These are phyloP conservation scores for Smithornis capensis DNA, from an alignment of 2,113 vertebrate species.

Conservation along the genomic window DNA sequence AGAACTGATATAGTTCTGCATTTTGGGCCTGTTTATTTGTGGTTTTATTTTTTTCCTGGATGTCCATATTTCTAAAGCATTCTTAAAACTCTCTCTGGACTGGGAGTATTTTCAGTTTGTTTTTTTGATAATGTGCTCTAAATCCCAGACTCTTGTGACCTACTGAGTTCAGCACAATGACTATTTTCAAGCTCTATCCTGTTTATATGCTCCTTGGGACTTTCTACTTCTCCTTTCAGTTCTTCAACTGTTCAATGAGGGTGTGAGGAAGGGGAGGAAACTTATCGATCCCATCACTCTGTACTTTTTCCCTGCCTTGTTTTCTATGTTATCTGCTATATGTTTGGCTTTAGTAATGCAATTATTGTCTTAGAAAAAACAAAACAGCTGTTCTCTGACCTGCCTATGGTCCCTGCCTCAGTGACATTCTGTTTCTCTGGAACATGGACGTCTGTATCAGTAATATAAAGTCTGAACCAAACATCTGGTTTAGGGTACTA, in stretches of 20 bases:
- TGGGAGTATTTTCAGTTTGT: background rate
- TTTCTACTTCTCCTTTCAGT: background rate
- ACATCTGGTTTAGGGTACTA: background rate
- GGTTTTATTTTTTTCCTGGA: background rate
- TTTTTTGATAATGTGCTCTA: background rate
- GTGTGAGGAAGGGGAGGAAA: background rate
- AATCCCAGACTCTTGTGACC: background rate
- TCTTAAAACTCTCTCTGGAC: background rate
- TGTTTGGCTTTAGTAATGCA: background rate
- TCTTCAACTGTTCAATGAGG: fast-evolving
- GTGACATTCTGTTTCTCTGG: background rate
- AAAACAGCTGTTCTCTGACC: background rate
- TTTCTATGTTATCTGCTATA: background rate
- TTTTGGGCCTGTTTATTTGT: background rate
- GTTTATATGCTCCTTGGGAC: background rate
- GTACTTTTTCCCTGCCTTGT: background rate
- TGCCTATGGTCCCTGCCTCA: too few relatives aligned
- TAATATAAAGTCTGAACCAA: background rate
- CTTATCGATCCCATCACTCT: fast-evolving
- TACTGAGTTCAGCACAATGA: background rate
- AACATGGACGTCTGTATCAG: background rate
- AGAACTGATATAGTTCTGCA: background rate
- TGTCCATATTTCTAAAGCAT: background rate
- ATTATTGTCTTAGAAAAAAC: background rate
- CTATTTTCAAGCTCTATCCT: background rate